These are phyloP conservation scores for Lagria hirta DNA, from an alignment of 2,888 invertebrate species.

Conservation along the genomic window DNA sequence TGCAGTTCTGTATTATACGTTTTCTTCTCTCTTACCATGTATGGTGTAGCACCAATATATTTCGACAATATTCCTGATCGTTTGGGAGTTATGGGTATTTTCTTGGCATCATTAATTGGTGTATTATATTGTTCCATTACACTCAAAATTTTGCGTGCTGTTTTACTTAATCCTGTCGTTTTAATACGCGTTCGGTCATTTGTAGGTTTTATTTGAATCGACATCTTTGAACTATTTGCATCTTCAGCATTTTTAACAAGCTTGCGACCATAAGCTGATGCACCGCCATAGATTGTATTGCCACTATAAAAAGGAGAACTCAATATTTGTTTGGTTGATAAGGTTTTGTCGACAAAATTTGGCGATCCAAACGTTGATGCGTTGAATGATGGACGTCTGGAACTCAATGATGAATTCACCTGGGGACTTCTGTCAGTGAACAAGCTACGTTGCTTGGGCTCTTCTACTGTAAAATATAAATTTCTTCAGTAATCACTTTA, in stretches of 20 bases:
- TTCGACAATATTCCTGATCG: slow-evolving; percentile 40
- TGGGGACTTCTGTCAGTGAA: slow-evolving; percentile 50
- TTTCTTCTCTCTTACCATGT: slow-evolving; percentile 37
- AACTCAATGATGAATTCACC: slow-evolving; percentile 52
- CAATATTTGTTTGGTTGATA: slow-evolving; percentile 52
- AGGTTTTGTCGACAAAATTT: slow-evolving; percentile 53
- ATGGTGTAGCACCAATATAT: slow-evolving; percentile 47
- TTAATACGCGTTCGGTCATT: slow-evolving; percentile 42
- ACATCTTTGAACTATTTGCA: slow-evolving; percentile 25
- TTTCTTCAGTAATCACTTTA: too few relatives aligned
- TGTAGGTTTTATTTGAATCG: slow-evolving; percentile 56
- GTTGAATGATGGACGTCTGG: slow-evolving; percentile 57
- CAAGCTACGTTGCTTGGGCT: slow-evolving; percentile 45
- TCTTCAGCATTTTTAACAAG: slow-evolving; percentile 32
- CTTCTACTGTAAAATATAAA: slow-evolving; percentile 30
- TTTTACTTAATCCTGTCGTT: slow-evolving; percentile 63
- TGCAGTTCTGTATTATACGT: slow-evolving; percentile 56
- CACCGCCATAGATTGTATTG: slow-evolving; percentile 74
- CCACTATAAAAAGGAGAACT: slow-evolving; percentile 77
- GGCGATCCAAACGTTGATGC: slow-evolving; percentile 52
- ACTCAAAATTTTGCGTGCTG: slow-evolving; percentile 77
- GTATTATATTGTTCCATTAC: slow-evolving; percentile 81
- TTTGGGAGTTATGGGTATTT: slow-evolving; percentile 62
- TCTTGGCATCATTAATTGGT: slow-evolving; percentile 75
- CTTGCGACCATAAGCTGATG: slow-evolving; percentile 59